Percentiles rank a stretch among this genome's conserved stretches.
Evolutionary conservation across 2,113 vertebrate species (phyloP).

Genomic region (Pseudorhombus dupliciocellatus): DNA sequence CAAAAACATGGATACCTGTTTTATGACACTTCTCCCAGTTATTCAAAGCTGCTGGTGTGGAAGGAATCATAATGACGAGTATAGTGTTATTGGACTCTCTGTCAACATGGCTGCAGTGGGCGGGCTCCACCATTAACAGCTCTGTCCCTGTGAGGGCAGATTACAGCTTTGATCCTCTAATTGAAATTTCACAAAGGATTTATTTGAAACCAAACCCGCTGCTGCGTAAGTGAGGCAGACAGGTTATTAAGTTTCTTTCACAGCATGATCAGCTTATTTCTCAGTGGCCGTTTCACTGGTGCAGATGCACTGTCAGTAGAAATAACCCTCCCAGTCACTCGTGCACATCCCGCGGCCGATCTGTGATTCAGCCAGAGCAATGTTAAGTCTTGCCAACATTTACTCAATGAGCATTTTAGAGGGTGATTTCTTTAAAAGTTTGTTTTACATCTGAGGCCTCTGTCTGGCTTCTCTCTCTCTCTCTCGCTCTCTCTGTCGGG

Average conservation of each 20-base stretch:
- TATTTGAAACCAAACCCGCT: slow-evolving; percentile 54
- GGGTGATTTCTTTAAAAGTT: not conserved
- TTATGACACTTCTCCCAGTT: slow-evolving; percentile 16
- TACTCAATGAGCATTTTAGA: not conserved
- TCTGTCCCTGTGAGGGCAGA: slow-evolving; percentile 44
- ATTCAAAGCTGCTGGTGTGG: slow-evolving; percentile 26
- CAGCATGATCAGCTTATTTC: slow-evolving; percentile 63
- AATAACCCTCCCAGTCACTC: slow-evolving; percentile 56
- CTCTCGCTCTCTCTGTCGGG: not conserved
- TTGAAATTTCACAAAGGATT: slow-evolving; percentile 75
- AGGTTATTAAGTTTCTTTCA: slow-evolving; percentile 72
- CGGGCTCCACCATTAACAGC: slow-evolving; percentile 36
- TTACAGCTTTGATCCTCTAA: slow-evolving; percentile 60
- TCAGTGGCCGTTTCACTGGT: slow-evolving; percentile 50
- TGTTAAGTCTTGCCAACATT: slow-evolving; percentile 19
- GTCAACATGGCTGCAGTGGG: slow-evolving; percentile 23
- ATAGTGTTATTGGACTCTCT: slow-evolving; percentile 38
- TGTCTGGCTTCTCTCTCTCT: not conserved
- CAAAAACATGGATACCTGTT: slow-evolving; percentile 52
- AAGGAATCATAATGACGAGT: slow-evolving; percentile 50
- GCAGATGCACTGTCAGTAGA: slow-evolving; percentile 68
- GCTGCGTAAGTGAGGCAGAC: slow-evolving; percentile 65
- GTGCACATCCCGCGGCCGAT: slow-evolving; percentile 4
- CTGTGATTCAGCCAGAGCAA: slow-evolving; percentile 17
- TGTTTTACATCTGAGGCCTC: not conserved